phyloP scores from a whole-genome alignment of 2,888 invertebrate species.

The Netelia inedita region DNA sequence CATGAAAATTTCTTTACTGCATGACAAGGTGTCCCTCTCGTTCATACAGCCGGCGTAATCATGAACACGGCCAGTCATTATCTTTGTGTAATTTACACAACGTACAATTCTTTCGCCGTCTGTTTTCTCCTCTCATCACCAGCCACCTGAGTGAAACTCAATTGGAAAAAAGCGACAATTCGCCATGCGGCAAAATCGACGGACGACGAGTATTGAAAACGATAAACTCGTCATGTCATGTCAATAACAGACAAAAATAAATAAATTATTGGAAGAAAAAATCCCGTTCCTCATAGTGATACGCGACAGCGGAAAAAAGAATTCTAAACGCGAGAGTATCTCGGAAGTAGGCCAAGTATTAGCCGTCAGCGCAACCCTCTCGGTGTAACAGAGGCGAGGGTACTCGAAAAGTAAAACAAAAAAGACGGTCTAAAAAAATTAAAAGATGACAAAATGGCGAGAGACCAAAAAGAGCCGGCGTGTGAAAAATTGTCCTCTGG shows the following conservation, averaged over 20 bases:
- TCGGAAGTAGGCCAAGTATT: constrained; percentile 44
- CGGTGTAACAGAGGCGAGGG: constrained; percentile 33
- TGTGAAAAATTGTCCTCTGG: constrained; percentile 58
- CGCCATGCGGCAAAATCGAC: not conserved
- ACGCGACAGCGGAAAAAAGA: not conserved
- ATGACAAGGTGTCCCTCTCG: not conserved
- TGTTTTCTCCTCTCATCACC: not conserved
- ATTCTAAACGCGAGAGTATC: constrained; percentile 19
- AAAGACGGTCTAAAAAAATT: not conserved
- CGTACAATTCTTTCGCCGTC: not conserved
- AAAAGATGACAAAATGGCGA: constrained; percentile 35
- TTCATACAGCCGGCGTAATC: not conserved
- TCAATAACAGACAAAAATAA: not conserved
- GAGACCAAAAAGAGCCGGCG: constrained; percentile 47
- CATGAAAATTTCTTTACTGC: not conserved
- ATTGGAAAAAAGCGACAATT: not conserved
- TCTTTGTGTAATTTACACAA: not conserved
- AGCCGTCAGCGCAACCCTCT: constrained; percentile 36
- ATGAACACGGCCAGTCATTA: not conserved
- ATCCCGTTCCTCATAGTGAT: not conserved
- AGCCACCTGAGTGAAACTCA: not conserved
- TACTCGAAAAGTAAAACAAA: constrained; percentile 39
- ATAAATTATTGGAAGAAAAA: not conserved
- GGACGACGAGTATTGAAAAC: not conserved
- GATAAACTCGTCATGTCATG: not conserved